These are phyloP conservation scores for Enteromius fasciolatus DNA, from an alignment of 2,797 vertebrate species.

Conservation along the genomic window DNA sequence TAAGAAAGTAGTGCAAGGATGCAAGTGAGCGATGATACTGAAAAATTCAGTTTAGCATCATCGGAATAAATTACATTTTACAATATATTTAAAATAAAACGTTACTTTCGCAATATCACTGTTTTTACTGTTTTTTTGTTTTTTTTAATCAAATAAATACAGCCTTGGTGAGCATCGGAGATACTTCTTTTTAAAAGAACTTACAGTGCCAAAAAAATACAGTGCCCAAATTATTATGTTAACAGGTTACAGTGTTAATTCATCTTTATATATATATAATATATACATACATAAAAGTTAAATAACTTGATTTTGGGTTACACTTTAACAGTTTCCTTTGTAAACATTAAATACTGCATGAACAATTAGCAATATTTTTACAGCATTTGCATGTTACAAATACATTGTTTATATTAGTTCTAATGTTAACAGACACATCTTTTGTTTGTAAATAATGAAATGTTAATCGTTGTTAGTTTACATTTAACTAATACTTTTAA, in stretches of 20 bases:
- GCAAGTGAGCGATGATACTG: background rate
- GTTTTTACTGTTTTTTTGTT: background rate
- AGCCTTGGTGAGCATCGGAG: background rate
- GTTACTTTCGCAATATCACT: background rate
- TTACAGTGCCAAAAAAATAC: background rate
- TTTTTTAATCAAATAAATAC: background rate
- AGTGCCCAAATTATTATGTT: background rate
- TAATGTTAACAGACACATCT: background rate
- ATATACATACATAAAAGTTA: too few relatives aligned
- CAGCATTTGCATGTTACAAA: background rate
- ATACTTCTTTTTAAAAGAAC: background rate
- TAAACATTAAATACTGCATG: background rate
- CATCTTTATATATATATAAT: background rate
- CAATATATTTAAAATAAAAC: background rate
- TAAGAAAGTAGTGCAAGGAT: background rate
- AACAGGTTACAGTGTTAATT: background rate
- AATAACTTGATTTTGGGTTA: background rate
- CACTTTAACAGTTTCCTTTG: background rate
- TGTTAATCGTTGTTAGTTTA: background rate
- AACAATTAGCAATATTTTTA: background rate
- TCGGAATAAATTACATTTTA: background rate
- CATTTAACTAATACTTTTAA: background rate
- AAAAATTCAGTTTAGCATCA: background rate
- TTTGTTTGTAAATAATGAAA: background rate
- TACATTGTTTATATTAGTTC: background rate